Evolutionary conservation across 2,113 vertebrate genomes (phyloP), one percentile per base, ranked within the genome.

Genomic region (Ameiurus melas): DNA sequence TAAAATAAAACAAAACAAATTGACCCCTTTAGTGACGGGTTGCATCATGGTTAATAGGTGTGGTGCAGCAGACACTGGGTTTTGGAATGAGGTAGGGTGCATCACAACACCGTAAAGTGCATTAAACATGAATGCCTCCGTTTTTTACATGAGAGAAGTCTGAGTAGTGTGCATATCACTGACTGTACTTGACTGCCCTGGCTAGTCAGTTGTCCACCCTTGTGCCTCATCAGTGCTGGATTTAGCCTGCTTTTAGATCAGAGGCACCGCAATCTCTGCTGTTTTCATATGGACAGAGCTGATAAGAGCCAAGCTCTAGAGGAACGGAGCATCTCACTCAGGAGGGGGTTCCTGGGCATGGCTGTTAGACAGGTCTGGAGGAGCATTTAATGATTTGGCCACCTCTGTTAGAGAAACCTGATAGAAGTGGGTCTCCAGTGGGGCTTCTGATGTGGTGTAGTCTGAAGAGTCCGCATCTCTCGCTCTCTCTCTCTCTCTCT

Each of bases 351-450:
- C 62, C 39, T 70, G 66, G 7, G 70, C 55, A 57, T 20, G 17
- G 68, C 60, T 80, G 22, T 84, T 66, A 75, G 53, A 89, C 62
- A 87, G 58, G 85, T 88, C 83, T 66, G 22, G 39, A 75, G 55
- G 68, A 80, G 86, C 60, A 86, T 90, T 90, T 89, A 90, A 90
- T 85, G 82, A 88, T 88, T 87, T 70, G 81, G 81, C 85, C 57
- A 84, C 88, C 73, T 82, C 82, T 80, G 81, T 90, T 88, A 73
- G 86, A 86, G 57, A 66, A 13, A 70, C 51, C 85, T 84, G 89
- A 88, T 88, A 86, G 88, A 91, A 89, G 89, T 84, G 43, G 60
- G 83, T 84, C 86, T 88, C 88, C 80, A 73, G 62, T 88, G 60
- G 79, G 82, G 53, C 77, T 55, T 88, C 84, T 89, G 86, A 91